These are phyloP conservation scores for Sweltsa coloradensis DNA, from an alignment of 1,140 invertebrate genomes.

Conservation along the genomic window DNA sequence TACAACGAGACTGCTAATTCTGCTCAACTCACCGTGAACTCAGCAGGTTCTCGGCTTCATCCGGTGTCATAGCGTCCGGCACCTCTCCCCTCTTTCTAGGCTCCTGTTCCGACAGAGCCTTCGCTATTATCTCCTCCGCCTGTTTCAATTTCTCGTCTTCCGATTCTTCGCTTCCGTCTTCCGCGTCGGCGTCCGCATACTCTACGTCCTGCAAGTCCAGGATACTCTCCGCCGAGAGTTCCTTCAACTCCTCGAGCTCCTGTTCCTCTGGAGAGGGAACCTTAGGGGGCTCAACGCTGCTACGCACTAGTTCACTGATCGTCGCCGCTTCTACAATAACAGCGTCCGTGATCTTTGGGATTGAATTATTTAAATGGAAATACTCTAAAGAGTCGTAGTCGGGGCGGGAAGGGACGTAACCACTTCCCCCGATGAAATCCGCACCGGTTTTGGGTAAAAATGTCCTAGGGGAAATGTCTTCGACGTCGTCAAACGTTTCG, in stretches of 20 bases:
- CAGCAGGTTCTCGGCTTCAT: constrained; percentile 68
- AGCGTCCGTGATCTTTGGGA: no score
- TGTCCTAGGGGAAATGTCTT: constrained; percentile 1
- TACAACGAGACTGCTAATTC: no score
- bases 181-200: constrained; percentile 38
- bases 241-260: constrained; percentile 8
- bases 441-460: neutral
- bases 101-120: neutral
- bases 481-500: no score
- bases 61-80: constrained; percentile 57
- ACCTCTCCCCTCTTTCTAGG: constrained; percentile 26
- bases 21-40: constrained; percentile 57
- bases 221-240: constrained; percentile 27
- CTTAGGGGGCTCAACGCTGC: no score
- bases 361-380: no score
- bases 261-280: constrained; percentile 11
- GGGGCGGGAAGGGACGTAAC: neutral
- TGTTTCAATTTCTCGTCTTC: constrained; percentile 9
- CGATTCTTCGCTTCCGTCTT: constrained; percentile 25
- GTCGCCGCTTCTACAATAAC: no score
- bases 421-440: constrained; percentile 7
- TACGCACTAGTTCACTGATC: no score
- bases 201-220: constrained; percentile 35
- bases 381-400: neutral
- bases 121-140: neutral